Evolutionary conservation across 2,888 invertebrate species (phyloP).

Genomic region (Nowickia ferox): DNA sequence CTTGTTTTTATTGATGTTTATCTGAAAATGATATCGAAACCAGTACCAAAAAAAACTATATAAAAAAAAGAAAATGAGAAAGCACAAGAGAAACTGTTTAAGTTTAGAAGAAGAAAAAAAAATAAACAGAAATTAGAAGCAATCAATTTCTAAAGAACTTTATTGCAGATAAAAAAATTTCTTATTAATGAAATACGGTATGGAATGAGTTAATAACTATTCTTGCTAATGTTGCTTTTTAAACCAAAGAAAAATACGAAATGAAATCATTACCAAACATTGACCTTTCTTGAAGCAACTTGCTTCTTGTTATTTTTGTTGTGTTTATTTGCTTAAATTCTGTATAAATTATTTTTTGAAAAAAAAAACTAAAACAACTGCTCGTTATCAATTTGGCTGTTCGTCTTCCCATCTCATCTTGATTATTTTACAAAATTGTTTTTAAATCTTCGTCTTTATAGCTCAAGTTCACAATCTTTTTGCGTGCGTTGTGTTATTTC

Average conservation of each 20-base stretch:
- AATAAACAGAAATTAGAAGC: neutral
- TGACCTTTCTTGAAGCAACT: constrained; percentile 24
- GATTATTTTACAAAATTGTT: constrained; percentile 64
- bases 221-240: neutral
- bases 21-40: constrained; percentile 56
- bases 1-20: constrained; percentile 45
- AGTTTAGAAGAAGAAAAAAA: neutral
- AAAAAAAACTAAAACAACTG: constrained; percentile 24
- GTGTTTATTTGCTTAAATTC: neutral
- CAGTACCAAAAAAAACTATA: constrained; percentile 15
- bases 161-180: neutral
- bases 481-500: neutral
- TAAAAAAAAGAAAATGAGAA: constrained; percentile 21
- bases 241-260: too few relatives aligned
- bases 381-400: constrained; percentile 43
- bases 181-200: neutral
- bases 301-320: neutral
- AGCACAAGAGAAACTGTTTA: neutral
- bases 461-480: constrained; percentile 68
- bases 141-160: constrained; percentile 31
- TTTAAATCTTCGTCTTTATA: constrained; percentile 53
- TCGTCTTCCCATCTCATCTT: constrained; percentile 57
- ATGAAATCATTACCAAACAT: constrained; percentile 29
- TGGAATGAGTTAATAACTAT: neutral
- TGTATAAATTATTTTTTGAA: constrained; percentile 26